These are phyloP conservation scores for Myotis lucifugus DNA, from an alignment of 2,113 vertebrate species.

Conservation along the genomic window DNA sequence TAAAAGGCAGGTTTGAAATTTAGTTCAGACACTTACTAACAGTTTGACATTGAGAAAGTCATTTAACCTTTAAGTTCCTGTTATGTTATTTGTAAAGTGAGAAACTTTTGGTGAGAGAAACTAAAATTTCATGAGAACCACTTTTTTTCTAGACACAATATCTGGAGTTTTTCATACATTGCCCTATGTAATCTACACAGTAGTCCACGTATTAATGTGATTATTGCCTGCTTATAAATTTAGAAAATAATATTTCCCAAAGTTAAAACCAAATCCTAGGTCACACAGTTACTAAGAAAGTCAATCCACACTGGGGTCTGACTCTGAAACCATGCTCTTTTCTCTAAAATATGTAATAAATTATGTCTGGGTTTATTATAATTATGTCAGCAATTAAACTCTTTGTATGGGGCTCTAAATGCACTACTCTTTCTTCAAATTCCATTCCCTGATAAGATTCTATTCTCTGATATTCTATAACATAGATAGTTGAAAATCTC, in stretches of 20 bases:
- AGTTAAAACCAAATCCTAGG: background rate
- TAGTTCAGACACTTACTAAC: slow-evolving; percentile 39
- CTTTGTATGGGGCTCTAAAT: background rate
- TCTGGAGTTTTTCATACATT: background rate
- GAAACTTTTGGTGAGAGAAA: slow-evolving; percentile 13
- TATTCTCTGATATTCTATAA: background rate
- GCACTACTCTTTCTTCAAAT: background rate
- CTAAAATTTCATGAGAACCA: background rate
- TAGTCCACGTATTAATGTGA: background rate
- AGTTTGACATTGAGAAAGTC: slow-evolving; percentile 55
- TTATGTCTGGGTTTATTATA: slow-evolving; percentile 19
- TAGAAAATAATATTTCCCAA: slow-evolving; percentile 16
- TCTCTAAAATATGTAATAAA: slow-evolving; percentile 11
- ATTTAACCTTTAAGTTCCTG: slow-evolving; percentile 40
- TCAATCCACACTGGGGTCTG: background rate
- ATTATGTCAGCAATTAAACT: slow-evolving; percentile 59
- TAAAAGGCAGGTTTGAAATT: slow-evolving; percentile 39
- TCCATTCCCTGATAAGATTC: background rate
- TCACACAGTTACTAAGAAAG: slow-evolving; percentile 4
- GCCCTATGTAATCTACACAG: background rate
- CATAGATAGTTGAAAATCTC: slow-evolving; percentile 16
- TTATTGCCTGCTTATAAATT: background rate
- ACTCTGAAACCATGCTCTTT: background rate
- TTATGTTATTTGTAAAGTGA: slow-evolving; percentile 7
- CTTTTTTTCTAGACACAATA: background rate